Evolutionary conservation across 1,140 invertebrate species (phyloP), one percentile per base, ranked within the genome.

Genomic region (Papilio glaucus): DNA sequence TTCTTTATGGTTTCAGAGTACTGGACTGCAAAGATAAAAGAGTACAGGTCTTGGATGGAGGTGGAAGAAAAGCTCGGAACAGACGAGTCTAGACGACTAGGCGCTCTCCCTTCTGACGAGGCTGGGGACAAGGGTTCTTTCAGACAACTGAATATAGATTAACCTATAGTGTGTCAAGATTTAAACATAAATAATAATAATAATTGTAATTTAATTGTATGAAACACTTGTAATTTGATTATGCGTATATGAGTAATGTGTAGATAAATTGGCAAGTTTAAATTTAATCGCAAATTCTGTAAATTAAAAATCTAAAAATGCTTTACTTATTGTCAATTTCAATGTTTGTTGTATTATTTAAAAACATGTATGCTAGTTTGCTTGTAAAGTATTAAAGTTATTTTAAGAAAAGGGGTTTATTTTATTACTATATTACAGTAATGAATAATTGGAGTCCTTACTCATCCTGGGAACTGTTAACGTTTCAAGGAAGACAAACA

Each of bases 41-140:
- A 88, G 72, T 88, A 88, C 60, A 83, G 77, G 37, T 45, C 80
- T 3, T 89, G 88, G 87, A 84, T 92, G 83, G 79, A 83, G 37
- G 53, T 81, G 24, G 94, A 95, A 79, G 87, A 91, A 24, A 87
- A 93, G 72, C 94, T 94, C 71, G 91, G 93, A 10, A 94, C 94
- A 2, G 94, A 95, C 75, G 95, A 96, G 80, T 91, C 87, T 2
- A 94, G 94, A 69, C 88, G 95, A 37, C 81, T 86, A 0, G 95
- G 94, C 2, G 89, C 74, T 7, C 9, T 71, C 0, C 13, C 37
- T 93, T 4, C 88, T 94, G 68, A 94, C 92, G 38, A 86, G 89
- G 74, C 90, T 4, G 94, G 94, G 4, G 71, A 80, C 0, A 90
- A 95, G 70, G 95, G 95, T 13, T 95, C 95, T 4, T 96, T 96